A percentile compares a stretch with the other conserved stretches of the same genome.
Evolutionary conservation across 2,888 invertebrate genomes (phyloP).

Genomic region (Artemia sp.): DNA sequence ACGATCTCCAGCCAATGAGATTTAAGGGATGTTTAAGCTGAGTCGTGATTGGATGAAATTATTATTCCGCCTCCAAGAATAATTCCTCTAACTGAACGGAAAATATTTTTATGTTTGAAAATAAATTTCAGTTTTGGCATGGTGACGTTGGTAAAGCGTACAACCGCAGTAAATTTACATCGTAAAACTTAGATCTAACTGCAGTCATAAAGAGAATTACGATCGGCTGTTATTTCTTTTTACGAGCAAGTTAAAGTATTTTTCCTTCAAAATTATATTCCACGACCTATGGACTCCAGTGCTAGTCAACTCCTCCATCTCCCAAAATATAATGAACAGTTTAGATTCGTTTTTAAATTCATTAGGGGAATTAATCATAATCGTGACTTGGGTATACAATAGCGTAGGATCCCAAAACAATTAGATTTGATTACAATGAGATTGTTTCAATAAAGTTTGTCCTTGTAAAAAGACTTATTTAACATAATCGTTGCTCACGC

Average conservation of each 20-base stretch:
- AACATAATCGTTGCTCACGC: no score
- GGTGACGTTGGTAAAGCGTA: neutral
- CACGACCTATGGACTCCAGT: neutral
- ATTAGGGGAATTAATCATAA: no score
- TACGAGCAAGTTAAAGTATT: neutral
- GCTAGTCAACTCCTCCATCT: no score
- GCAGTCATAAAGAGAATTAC: constrained; percentile 14
- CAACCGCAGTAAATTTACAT: constrained; percentile 13
- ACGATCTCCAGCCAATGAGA: neutral
- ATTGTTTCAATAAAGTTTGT: no score
- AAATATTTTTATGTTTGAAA: constrained; percentile 10
- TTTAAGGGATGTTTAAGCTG: neutral
- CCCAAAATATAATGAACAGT: no score
- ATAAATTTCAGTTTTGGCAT: constrained; percentile 15
- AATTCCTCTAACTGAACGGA: neutral
- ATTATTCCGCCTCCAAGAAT: neutral
- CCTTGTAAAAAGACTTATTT: no score
- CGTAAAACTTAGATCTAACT: constrained; percentile 12
- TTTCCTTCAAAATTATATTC: constrained; percentile 15
- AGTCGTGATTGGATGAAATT: neutral
- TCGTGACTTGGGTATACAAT: no score
- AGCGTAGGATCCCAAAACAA: no score
- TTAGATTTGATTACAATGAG: no score
- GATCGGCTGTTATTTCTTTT: constrained; percentile 11
- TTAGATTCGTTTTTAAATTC: no score